A percentile compares a stretch with the other conserved stretches of the same genome.
Conservation (phyloP, 1,140 invertebrate genomes). For the Sarcophaga peregrina region DNA sequence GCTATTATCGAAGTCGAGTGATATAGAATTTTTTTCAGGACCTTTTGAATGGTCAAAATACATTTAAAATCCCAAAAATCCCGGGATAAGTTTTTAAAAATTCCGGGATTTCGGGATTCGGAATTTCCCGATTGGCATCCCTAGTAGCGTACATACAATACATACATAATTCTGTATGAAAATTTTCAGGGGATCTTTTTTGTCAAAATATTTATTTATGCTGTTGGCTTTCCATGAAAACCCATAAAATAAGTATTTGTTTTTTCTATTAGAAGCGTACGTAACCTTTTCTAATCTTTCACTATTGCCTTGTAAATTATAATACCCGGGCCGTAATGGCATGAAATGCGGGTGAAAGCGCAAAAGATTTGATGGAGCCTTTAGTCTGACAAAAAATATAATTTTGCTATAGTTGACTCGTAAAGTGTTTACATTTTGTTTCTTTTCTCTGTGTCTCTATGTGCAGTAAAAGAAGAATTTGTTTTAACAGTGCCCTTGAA, state of each 20-base stretch:
- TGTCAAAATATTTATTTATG: not conserved
- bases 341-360: too few species aligned
- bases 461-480: not conserved
- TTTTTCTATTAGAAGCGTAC: not conserved
- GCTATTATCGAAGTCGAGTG: too few species aligned
- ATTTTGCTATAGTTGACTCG: not conserved
- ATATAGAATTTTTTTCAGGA: too few species aligned
- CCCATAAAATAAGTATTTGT: constrained; percentile 18
- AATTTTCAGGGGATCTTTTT: not conserved
- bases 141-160: too few species aligned
- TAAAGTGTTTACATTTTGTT: not conserved
- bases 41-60: too few species aligned
- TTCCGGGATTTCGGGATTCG: too few species aligned
- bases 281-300: constrained; percentile 15
- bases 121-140: too few species aligned
- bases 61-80: too few species aligned
- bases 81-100: too few species aligned
- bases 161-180: too few species aligned
- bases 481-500: not conserved
- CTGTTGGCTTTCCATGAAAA: constrained; percentile 3
- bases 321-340: too few species aligned
- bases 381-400: not conserved
- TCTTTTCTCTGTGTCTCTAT: not conserved
- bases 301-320: too few species aligned
- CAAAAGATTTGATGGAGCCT: not conserved